Conservation (phyloP, 2,797 vertebrate genomes). For the Lacerta agilis region DNA sequence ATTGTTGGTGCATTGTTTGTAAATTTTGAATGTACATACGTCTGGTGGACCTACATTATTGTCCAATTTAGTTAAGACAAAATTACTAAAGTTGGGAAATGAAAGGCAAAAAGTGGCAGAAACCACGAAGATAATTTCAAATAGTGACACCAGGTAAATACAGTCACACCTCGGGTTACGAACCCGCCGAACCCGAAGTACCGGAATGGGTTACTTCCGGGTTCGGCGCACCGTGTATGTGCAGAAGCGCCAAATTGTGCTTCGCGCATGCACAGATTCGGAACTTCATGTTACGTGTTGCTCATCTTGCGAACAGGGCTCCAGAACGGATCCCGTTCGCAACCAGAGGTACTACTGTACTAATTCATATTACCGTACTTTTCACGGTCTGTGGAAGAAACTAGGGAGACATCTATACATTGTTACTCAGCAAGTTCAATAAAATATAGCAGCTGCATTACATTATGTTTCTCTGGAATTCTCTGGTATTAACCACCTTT, state of each 20-base stretch:
- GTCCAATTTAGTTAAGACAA: neutral
- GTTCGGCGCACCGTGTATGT: no score
- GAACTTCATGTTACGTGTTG: no score
- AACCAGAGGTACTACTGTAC: no score
- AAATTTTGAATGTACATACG: neutral
- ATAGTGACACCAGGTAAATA: neutral
- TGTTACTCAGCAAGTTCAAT: neutral
- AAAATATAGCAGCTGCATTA: neutral
- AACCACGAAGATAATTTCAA: neutral
- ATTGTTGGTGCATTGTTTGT: neutral
- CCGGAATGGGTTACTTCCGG: no score
- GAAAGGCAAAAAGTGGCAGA: neutral
- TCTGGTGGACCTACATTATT: neutral
- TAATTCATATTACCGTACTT: neutral
- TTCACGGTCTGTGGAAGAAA: neutral
- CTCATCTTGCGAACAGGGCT: no score
- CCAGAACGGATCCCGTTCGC: no score
- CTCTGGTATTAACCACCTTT: accelerated
- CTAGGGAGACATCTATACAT: neutral
- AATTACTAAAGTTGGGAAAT: neutral
- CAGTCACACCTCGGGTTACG: no score
- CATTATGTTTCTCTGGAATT: neutral
- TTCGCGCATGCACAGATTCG: no score
- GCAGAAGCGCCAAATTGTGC: no score
- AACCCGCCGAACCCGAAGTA: no score